A percentile compares a stretch with the other conserved stretches of the same genome.
phyloP scores from a whole-genome alignment of 2,797 vertebrate genomes.

The Ctenosaura bakeri region DNA sequence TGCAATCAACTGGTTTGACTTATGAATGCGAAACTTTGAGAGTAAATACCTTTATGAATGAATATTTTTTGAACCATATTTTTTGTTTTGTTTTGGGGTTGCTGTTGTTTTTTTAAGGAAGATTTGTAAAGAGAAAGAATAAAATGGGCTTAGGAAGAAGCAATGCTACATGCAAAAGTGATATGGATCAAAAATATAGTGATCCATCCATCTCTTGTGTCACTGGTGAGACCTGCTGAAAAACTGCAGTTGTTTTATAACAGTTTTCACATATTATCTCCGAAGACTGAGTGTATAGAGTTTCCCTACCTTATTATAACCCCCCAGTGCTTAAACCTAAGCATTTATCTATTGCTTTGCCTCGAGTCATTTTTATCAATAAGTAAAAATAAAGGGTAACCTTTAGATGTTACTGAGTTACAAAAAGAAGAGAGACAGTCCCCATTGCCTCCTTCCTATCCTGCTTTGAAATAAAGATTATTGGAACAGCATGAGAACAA shows the following conservation, averaged over 20 bases:
- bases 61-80: not conserved
- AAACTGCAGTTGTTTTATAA: not conserved
- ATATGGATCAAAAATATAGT: not conserved
- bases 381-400: not conserved
- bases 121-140: not conserved
- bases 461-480: slow-evolving; percentile 15
- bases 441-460: not conserved
- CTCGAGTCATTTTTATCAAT: slow-evolving; percentile 43
- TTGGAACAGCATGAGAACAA: slow-evolving; percentile 13
- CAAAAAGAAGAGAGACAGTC: slow-evolving; percentile 26
- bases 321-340: slow-evolving; percentile 5
- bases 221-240: not conserved
- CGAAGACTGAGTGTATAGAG: not conserved
- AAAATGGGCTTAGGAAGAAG: not conserved
- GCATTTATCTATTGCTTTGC: slow-evolving; percentile 15
- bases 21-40: not conserved
- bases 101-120: not conserved
- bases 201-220: not conserved
- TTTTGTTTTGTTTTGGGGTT: not conserved
- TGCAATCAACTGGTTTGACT: not conserved
- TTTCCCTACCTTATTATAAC: not conserved
- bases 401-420: slow-evolving; percentile 8
- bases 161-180: not conserved
- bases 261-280: not conserved
- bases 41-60: not conserved